Conservation (phyloP, 2,113 vertebrate species). For the Mirounga angustirostris region DNA sequence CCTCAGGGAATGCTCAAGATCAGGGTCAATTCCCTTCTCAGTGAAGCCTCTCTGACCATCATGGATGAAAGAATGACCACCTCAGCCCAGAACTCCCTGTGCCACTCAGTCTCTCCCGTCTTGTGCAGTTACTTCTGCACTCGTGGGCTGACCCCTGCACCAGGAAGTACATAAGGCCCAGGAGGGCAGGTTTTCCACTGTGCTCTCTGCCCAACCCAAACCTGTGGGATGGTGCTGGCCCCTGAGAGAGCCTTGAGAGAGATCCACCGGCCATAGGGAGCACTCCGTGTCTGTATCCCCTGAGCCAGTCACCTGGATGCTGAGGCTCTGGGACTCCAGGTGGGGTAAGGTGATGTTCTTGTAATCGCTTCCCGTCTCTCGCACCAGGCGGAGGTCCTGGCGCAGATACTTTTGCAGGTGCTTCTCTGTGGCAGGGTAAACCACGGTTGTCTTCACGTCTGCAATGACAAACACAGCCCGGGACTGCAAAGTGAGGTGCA, state of each 20-base stretch:
- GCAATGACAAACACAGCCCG: constrained; percentile 65
- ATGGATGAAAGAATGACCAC: not conserved
- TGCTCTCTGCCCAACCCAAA: not conserved
- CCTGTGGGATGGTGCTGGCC: too few species aligned
- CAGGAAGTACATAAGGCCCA: not conserved
- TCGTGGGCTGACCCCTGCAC: too few species aligned
- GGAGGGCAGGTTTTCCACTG: accelerated
- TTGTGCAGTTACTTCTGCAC: accelerated
- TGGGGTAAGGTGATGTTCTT: constrained; percentile 92
- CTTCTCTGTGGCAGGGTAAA: constrained; percentile 96
- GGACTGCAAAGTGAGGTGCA: not conserved
- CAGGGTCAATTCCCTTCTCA: not conserved
- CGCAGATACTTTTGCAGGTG: constrained; percentile 95
- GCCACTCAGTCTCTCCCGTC: accelerated
- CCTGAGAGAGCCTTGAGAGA: not conserved
- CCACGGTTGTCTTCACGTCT: constrained; percentile 96
- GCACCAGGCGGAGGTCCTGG: constrained; percentile 92
- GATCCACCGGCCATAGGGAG: not conserved
- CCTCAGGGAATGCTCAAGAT: not conserved
- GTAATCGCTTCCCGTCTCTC: constrained; percentile 93
- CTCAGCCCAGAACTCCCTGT: not conserved
- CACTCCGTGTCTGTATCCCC: accelerated
- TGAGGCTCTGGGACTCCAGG: constrained; percentile 93
- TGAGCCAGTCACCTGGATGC: constrained; percentile 91
- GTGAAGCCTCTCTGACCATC: not conserved